Percentiles rank a stretch among this genome's conserved stretches.
phyloP scores from a whole-genome alignment of 2,113 vertebrate genomes.

The Hyaena hyaena region DNA sequence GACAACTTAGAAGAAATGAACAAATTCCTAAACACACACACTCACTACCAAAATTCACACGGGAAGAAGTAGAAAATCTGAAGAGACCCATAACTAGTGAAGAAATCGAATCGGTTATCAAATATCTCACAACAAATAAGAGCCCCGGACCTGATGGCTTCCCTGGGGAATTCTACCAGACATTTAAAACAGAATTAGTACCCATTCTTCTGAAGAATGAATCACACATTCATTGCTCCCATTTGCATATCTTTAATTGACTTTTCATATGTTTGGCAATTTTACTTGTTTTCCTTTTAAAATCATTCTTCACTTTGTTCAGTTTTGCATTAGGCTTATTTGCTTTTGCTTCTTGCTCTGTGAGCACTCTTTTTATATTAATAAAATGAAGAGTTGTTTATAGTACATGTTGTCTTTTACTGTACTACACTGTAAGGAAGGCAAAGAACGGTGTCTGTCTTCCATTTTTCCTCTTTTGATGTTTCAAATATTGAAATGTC shows the following conservation, averaged over 20 bases:
- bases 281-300: background rate
- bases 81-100: too few relatives aligned
- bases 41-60: too few relatives aligned
- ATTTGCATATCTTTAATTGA: background rate
- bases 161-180: too few relatives aligned
- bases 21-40: too few relatives aligned
- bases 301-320: background rate
- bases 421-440: background rate
- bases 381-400: background rate
- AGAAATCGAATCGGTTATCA: too few relatives aligned
- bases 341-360: background rate
- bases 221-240: background rate
- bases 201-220: too few relatives aligned
- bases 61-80: too few relatives aligned
- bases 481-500: background rate
- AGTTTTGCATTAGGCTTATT: background rate
- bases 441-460: background rate
- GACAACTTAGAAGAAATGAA: too few relatives aligned
- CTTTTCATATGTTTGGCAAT: background rate
- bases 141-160: too few relatives aligned
- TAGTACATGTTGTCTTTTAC: background rate
- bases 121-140: too few relatives aligned
- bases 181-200: too few relatives aligned
- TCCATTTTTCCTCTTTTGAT: background rate
- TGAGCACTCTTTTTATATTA: background rate